Percentiles rank a stretch among this genome's conserved stretches.
Evolutionary conservation across 2,797 vertebrate genomes (phyloP).

Genomic region (Sphenodon punctatus): DNA sequence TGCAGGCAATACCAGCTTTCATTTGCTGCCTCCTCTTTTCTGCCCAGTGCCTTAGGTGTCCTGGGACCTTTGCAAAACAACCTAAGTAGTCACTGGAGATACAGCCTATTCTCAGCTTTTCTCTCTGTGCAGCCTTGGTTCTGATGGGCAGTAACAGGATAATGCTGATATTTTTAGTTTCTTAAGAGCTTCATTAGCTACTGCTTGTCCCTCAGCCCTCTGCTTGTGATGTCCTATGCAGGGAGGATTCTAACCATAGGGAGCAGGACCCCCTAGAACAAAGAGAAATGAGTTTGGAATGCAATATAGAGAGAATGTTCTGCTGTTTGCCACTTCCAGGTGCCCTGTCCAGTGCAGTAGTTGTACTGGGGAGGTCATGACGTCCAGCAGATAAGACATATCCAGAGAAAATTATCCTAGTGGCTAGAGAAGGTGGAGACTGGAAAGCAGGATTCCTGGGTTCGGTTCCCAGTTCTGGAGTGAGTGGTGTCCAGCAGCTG

Average conservation of each 20-base stretch:
- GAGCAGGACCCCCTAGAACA: background rate
- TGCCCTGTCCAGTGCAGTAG: background rate
- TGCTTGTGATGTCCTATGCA: background rate
- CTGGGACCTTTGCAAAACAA: background rate
- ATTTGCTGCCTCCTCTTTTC: background rate
- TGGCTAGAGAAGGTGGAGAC: too few relatives aligned
- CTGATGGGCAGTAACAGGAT: background rate
- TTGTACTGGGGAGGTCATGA: background rate
- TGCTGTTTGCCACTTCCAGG: background rate
- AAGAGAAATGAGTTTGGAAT: background rate
- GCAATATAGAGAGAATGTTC: background rate
- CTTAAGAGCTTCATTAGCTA: background rate
- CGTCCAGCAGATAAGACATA: too few relatives aligned
- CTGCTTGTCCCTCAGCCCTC: background rate
- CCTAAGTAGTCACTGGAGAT: background rate
- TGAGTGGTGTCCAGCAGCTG: background rate
- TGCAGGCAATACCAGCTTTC: background rate
- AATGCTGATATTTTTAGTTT: background rate
- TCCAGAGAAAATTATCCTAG: too few relatives aligned
- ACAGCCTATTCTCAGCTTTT: background rate
- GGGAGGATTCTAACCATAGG: background rate
- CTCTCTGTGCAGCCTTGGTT: background rate
- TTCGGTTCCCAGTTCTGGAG: background rate
- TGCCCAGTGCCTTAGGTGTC: background rate
- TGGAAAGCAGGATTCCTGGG: background rate